phyloP scores from a whole-genome alignment of 2,797 vertebrate genomes.

The Microcaecilia unicolor region DNA sequence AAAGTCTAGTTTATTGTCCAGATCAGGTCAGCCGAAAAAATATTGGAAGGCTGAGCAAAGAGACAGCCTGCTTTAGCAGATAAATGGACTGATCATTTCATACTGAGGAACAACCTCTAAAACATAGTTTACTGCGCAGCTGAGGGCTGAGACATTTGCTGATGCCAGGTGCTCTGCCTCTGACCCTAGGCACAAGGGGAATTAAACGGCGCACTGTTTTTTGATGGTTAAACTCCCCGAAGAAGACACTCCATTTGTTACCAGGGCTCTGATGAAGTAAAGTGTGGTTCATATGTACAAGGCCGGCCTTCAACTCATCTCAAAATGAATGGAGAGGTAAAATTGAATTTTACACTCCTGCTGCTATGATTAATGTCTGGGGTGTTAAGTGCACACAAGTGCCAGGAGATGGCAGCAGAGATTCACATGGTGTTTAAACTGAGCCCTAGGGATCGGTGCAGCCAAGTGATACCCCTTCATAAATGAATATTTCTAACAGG shows the following conservation, averaged over 20 bases:
- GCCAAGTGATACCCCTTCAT: constrained; percentile 12
- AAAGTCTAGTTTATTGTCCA: constrained; percentile 85
- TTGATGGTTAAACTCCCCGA: constrained; percentile 87
- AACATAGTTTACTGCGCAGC: constrained; percentile 91
- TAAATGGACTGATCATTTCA: constrained; percentile 97
- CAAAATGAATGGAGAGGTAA: constrained; percentile 94
- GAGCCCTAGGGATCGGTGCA: neutral
- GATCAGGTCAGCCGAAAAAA: constrained; percentile 89
- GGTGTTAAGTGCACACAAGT: constrained; percentile 28
- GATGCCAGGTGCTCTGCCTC: constrained; percentile 75
- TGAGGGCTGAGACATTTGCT: constrained; percentile 75
- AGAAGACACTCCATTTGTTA: constrained; percentile 97
- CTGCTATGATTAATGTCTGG: constrained; percentile 85
- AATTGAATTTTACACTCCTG: constrained; percentile 95
- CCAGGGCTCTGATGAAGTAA: constrained; percentile 90
- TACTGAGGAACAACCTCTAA: constrained; percentile 98
- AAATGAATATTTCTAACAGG: constrained; percentile 19
- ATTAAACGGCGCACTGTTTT: constrained; percentile 83
- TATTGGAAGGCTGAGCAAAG: constrained; percentile 83
- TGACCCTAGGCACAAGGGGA: constrained; percentile 80
- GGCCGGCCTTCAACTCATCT: constrained; percentile 90
- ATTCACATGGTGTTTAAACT: neutral
- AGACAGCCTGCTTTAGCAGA: constrained; percentile 91
- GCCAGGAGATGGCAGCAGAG: constrained; percentile 53
- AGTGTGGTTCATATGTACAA: constrained; percentile 83